Percentiles rank a stretch among this genome's conserved stretches.
Conservation (phyloP, 2,113 vertebrate genomes). For the Psammodynastes pulverulentus region DNA sequence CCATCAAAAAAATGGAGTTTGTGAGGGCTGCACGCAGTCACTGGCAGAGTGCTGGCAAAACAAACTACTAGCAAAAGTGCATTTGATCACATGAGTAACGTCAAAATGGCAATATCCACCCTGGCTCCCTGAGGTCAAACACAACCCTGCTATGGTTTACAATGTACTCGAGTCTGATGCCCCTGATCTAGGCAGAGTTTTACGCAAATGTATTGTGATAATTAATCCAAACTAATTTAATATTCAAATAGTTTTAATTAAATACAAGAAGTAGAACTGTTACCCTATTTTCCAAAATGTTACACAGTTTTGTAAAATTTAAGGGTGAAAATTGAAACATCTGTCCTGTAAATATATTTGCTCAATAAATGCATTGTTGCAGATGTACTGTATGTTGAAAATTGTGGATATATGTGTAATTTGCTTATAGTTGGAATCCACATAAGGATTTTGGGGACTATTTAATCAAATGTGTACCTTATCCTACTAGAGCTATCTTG, state of each 20-base stretch:
- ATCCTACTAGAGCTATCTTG: background rate
- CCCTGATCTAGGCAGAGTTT: background rate
- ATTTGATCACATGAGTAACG: no score
- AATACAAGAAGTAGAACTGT: background rate
- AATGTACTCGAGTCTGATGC: no score
- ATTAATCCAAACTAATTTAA: background rate
- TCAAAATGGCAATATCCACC: no score
- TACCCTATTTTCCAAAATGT: background rate
- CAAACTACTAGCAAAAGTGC: no score
- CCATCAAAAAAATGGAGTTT: no score
- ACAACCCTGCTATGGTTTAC: no score
- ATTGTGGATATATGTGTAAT: background rate
- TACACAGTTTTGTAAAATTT: background rate
- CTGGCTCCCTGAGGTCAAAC: no score
- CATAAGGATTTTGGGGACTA: background rate
- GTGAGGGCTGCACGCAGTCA: no score
- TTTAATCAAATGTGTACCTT: background rate
- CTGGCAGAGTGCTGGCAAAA: no score
- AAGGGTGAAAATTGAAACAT: background rate
- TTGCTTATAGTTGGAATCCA: background rate
- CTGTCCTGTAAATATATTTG: background rate
- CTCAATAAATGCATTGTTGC: background rate
- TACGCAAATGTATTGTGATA: background rate
- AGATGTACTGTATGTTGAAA: background rate
- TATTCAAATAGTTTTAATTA: constrained; percentile 2